Evolutionary conservation across 2,113 vertebrate species (phyloP), one percentile per base, ranked within the genome.

Genomic region (Eublepharis macularius): DNA sequence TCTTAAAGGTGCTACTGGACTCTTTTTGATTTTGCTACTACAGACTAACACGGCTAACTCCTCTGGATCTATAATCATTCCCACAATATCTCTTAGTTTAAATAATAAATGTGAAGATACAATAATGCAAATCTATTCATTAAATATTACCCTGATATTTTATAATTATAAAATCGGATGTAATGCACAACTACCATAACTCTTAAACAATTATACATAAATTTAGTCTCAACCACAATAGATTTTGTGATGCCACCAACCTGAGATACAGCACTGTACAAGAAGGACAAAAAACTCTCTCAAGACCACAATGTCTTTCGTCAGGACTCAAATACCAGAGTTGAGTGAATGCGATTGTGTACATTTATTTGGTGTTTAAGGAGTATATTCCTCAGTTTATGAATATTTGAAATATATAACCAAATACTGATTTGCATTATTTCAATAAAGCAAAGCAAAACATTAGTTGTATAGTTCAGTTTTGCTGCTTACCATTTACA

Each of bases 401-500:
- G 36, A 8, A 21, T 17, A 32, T 75, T 75, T 75, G n/a, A 84
- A 88, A 88, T 4, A 54, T 60, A 1, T 2, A 26, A 1, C 36
- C 76, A 73, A 66, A 73, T 34, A 36, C 36, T 0, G 0, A 6
- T 0, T 47, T 78, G 19, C 29, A 82, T n/a, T 39, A 49, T 74
- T 17, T 86, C 13, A 79, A 76, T 4, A 36, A 69, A 85, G 21
- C 12, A 88, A 82, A 88, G 16, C 4, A 86, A 72, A 8, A 77
- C 77, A 36, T 34, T 2, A 91, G 66, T 63, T 57, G 2, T 8
- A 49, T 6, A 65, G 49, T n/a, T 68, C n/a, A 49, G 41, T 4
- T 86, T 89, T 54, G 26, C 1, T 73, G 81, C 98, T 98, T 95
- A 99, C 99, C 99, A 75, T 99, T 99, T 81, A 99, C 98, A 78